Conservation (phyloP, 2,113 vertebrate genomes). For the Phylloscopus trochilus region DNA sequence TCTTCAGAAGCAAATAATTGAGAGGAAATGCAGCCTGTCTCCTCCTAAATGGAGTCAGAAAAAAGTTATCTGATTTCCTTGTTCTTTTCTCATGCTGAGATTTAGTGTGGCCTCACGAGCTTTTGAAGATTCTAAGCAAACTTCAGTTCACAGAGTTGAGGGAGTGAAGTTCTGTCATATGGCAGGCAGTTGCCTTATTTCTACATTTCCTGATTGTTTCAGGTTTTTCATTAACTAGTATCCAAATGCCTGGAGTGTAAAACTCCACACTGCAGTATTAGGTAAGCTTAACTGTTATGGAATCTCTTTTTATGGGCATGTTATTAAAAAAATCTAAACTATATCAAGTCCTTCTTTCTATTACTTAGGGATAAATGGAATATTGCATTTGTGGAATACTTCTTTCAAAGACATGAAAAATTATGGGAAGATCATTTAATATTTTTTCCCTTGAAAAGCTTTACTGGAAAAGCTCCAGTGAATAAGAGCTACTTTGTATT, state of each 20-base stretch:
- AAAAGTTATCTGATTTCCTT: background rate
- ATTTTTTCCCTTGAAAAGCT: background rate
- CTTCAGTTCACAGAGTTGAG: background rate
- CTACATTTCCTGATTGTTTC: background rate
- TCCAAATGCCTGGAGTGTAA: background rate
- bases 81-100: background rate
- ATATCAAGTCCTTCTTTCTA: background rate
- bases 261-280: background rate
- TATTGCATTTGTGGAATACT: background rate
- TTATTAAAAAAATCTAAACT: background rate
- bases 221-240: background rate
- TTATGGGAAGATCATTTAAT: background rate
- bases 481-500: background rate
- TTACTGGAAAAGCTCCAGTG: background rate
- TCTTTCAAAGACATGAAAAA: background rate
- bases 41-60: background rate
- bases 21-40: background rate
- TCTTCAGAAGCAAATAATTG: background rate
- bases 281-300: background rate
- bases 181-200: background rate
- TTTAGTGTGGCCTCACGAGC: background rate
- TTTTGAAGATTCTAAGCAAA: background rate
- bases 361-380: background rate
- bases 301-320: background rate
- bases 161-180: background rate